Percentiles rank a stretch among this genome's conserved stretches.
phyloP scores from a whole-genome alignment of 2,888 invertebrate species.

The Calameuta pallipes region DNA sequence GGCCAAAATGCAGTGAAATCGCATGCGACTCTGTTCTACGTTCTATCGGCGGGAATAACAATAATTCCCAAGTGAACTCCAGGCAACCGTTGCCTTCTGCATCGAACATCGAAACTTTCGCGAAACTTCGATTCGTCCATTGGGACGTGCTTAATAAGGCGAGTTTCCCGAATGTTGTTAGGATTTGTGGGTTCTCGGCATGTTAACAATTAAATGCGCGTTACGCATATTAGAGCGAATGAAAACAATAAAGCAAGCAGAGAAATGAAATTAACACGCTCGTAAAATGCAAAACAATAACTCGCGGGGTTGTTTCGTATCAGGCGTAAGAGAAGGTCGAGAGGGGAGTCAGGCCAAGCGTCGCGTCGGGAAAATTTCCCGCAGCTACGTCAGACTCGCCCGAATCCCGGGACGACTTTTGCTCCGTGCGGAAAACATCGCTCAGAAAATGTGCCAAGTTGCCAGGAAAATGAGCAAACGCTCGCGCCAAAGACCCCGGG shows the following conservation, averaged over 20 bases:
- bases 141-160: not conserved
- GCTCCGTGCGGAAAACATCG: not conserved
- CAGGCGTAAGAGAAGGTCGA: not conserved
- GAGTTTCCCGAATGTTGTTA: not conserved
- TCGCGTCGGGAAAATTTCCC: not conserved
- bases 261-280: conserved; percentile 47
- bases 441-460: not conserved
- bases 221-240: conserved; percentile 39
- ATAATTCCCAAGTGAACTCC: not conserved
- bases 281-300: conserved; percentile 48
- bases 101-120: not conserved
- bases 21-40: not conserved
- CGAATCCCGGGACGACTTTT: not conserved
- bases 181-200: conserved; percentile 20
- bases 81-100: not conserved
- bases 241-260: conserved; percentile 40
- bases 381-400: not conserved
- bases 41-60: not conserved
- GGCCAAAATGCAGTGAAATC: not conserved
- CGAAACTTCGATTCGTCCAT: not conserved
- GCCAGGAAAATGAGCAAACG: not conserved
- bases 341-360: not conserved
- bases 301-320: not conserved
- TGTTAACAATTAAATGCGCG: conserved; percentile 34
- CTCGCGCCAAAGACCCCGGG: not conserved